phyloP scores from a whole-genome alignment of 2,113 vertebrate genomes.

The Dromiciops gliroides region DNA sequence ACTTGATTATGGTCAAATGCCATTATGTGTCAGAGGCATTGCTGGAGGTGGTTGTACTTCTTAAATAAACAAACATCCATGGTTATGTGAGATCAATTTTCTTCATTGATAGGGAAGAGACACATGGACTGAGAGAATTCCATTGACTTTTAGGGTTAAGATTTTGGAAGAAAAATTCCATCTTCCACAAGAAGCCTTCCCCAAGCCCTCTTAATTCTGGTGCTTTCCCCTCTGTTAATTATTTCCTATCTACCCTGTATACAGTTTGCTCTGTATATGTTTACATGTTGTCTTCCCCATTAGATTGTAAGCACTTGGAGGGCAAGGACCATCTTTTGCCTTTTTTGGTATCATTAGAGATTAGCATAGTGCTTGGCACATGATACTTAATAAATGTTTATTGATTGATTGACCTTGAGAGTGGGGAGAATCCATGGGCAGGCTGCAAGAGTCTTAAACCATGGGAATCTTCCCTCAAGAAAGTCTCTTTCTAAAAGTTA shows the following conservation, averaged over 20 bases:
- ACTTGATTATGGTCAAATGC: neutral
- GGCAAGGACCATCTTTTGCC: neutral
- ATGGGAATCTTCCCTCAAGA: neutral
- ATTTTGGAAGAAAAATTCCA: neutral
- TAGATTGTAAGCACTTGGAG: neutral
- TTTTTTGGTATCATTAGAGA: neutral
- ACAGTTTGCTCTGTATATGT: neutral
- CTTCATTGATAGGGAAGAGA: neutral
- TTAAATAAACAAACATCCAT: neutral
- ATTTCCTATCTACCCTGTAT: neutral
- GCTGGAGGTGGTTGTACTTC: neutral
- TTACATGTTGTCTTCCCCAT: neutral
- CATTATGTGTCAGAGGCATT: neutral
- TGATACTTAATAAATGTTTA: neutral
- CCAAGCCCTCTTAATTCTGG: neutral
- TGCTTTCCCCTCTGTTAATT: neutral
- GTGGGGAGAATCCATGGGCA: neutral
- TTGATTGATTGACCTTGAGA: neutral
- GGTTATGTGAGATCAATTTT: neutral
- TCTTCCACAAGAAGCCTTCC: neutral
- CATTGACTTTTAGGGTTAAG: neutral
- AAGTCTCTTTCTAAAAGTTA: neutral
- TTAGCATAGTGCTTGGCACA: neutral
- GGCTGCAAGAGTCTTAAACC: neutral
- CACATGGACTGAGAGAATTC: neutral